Evolutionary conservation across 2,797 vertebrate species (phyloP), one percentile per base, ranked within the genome.

Genomic region (Artibeus jamaicensis): DNA sequence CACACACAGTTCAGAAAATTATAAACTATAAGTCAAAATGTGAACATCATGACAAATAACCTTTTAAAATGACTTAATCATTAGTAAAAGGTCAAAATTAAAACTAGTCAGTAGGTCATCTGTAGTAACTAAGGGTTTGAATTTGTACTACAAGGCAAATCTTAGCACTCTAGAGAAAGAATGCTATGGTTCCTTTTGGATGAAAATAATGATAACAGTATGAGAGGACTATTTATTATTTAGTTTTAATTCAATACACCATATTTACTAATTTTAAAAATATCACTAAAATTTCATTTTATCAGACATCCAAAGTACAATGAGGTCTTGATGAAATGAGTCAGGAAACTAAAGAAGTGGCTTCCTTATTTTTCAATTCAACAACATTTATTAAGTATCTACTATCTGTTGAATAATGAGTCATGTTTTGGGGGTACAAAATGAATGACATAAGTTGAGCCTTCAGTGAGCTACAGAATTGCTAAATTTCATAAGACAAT

Each of bases 51-150:
- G 46, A 89, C 68, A 89, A 96, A 68, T 83, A 93, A 73, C 18
- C 32, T 71, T 96, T 92, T 91, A 18, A 85, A 93, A 50, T 85
- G 22, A 87, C 6, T 83, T 90, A 44, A 91, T 79, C 67, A 89
- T 84, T 81, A 96, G 32, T 46, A 62, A 93, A 96, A 93, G 57
- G 37, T 93, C 62, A 76, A 89, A 79, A 86, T 62, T 94, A 83
- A 97, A 97, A 96, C 32, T 79, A 92, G 32, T 86, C 37, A 86
- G 32, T 10, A 95, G 37, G 65, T 93, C 42, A 90, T 85, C 91
- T 92, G 9, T n/a, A 76, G 44, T 77, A n/a, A 91, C 57, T 96
- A 95, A 70, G 74, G 39, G 59, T 26, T 57, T 93, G 29, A 94
- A 88, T 88, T 73, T 93, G 32, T 91, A 88, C 48, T 84, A 65